A percentile compares a stretch with the other conserved stretches of the same genome.
These are phyloP conservation scores for Tridacna gigas DNA, from an alignment of 2,888 invertebrate genomes.

Conservation along the genomic window DNA sequence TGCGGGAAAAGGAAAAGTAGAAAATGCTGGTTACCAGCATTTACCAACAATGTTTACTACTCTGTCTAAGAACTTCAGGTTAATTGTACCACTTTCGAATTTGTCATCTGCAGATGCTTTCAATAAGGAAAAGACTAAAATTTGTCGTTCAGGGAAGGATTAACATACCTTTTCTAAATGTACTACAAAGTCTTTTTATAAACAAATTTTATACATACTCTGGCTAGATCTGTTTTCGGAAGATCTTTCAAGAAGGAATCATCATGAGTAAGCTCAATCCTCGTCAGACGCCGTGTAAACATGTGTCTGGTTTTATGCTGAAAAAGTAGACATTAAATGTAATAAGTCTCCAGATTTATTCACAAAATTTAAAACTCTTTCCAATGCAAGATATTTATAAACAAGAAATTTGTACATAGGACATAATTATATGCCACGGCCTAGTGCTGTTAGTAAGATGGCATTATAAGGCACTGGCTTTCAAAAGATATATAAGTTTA, in stretches of 20 bases:
- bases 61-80: background rate
- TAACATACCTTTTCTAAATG: background rate
- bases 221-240: conserved; percentile 75
- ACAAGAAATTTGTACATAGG: too few species aligned
- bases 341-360: background rate
- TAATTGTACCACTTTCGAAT: background rate
- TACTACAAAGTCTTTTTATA: background rate
- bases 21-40: too few species aligned
- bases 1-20: too few species aligned
- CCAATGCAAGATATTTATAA: too few species aligned
- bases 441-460: too few species aligned
- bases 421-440: too few species aligned
- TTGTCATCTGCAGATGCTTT: background rate
- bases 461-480: too few species aligned
- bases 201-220: conserved; percentile 63
- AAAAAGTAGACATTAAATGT: background rate
- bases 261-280: conserved; percentile 66
- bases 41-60: background rate
- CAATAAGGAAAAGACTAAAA: background rate
- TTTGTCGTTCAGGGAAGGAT: background rate
- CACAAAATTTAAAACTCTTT: too few species aligned
- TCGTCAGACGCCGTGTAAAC: conserved; percentile 55
- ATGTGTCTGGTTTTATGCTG: conserved; percentile 35
- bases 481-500: too few species aligned
- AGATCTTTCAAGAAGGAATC: conserved; percentile 64